These are phyloP conservation scores for Brachionus rotundiformis DNA, from an alignment of 1,140 invertebrate species.

Conservation along the genomic window DNA sequence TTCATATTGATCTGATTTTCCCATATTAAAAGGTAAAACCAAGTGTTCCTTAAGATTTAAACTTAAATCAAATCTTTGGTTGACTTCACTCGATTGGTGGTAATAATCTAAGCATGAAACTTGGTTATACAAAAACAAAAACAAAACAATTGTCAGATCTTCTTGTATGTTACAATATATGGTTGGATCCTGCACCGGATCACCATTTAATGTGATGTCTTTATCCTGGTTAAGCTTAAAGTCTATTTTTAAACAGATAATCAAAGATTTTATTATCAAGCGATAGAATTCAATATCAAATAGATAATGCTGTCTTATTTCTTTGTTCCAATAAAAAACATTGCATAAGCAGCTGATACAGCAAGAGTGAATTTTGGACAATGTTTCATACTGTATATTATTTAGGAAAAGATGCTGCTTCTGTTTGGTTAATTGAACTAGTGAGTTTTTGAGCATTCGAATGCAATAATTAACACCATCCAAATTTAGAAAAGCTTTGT, in stretches of 20 bases:
- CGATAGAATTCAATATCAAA: slow-evolving; percentile 36
- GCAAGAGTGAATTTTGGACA: not conserved
- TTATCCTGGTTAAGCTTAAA: slow-evolving; percentile 17
- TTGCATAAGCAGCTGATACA: slow-evolving; percentile 25
- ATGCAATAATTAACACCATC: slow-evolving; percentile 50
- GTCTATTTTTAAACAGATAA: slow-evolving; percentile 22
- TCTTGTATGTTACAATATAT: slow-evolving; percentile 8
- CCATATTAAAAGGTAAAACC: not conserved
- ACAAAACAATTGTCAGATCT: slow-evolving; percentile 19
- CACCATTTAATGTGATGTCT: not conserved
- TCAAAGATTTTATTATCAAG: not conserved
- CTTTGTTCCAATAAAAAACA: slow-evolving; percentile 47
- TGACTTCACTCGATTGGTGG: not conserved
- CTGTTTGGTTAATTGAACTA: not conserved
- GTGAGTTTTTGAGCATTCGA: not conserved
- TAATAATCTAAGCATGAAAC: slow-evolving; percentile 32
- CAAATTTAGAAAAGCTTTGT: slow-evolving; percentile 33
- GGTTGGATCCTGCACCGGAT: not conserved
- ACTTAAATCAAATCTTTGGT: slow-evolving; percentile 21
- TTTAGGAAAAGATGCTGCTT: slow-evolving; percentile 5
- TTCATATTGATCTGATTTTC: slow-evolving; percentile 4
- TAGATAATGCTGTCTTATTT: slow-evolving; percentile 21
- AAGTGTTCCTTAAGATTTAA: slow-evolving; percentile 17
- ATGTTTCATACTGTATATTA: not conserved
- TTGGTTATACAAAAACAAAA: slow-evolving; percentile 29